Evolutionary conservation across 2,113 vertebrate species (phyloP), one percentile per base, ranked within the genome.

Genomic region (Hirundichthys speculiger): DNA sequence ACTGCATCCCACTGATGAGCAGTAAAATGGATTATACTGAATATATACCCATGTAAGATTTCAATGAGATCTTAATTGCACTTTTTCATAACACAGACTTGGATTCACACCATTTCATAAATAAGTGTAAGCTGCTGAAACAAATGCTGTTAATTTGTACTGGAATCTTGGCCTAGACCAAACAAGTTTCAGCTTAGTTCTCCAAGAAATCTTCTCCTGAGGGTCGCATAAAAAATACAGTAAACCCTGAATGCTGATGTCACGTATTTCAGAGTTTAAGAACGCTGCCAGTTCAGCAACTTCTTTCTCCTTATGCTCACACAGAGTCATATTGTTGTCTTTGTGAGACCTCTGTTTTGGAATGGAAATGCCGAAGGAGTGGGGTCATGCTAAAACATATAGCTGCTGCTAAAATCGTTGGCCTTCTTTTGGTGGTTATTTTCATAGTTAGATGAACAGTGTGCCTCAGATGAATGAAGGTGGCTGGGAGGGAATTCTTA

Each of bases 291-390:
- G 43, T 83, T 86, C 86, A 83, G 86, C 74, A 82, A 51, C 73
- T 77, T 80, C 66, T 67, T 38, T 22, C 68, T 75, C 70, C 66
- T 67, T 45, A 8, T 67, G 40, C 54, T 63, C 64, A 89, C 75
- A 87, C 52, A 80, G 64, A 58, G 72, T 46, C 50, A 88, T 74
- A 74, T 79, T 88, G 88, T 89, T 87, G 87, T 65, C 71, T 69
- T 77, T 80, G 84, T 91, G 89, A 89, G 84, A 75, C 90, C 82
- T 86, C 80, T 90, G 84, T 90, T 90, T 88, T 80, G 69, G 85
- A 38, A 89, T 87, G 85, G 87, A 89, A 89, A 91, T 87, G 73
- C 80, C 90, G 76, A 70, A 80, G 69, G 73, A 83, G 50, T 79
- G 79, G 80, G 83, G 69, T 85, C 71, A 84, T 58, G 56, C 73